Conservation (phyloP, 1,140 invertebrate genomes). For the Cydia amplana region DNA sequence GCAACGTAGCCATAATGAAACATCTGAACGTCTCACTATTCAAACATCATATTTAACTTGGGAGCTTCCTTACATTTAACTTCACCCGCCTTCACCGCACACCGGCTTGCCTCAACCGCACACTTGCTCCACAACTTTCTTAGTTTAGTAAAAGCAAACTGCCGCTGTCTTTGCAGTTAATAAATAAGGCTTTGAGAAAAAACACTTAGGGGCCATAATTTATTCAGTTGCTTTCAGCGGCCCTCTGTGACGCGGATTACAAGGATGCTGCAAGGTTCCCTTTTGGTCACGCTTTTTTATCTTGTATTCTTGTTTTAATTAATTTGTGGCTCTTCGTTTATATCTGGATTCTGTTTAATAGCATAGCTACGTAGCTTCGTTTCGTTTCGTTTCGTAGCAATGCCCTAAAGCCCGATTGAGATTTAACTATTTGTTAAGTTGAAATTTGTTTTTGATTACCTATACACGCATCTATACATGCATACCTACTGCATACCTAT, state of each 20-base stretch:
- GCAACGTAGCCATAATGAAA: neutral
- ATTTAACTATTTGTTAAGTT: too few relatives aligned
- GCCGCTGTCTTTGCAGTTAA: conserved; percentile 5
- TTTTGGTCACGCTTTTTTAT: neutral
- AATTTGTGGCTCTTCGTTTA: neutral
- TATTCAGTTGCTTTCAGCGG: conserved; percentile 20
- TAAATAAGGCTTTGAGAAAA: conserved; percentile 24
- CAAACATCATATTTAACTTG: neutral
- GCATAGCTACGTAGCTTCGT: too few relatives aligned
- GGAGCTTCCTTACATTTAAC: neutral
- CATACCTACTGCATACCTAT: too few relatives aligned
- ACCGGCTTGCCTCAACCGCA: neutral
- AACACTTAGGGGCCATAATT: conserved; percentile 26
- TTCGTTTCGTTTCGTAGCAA: too few relatives aligned
- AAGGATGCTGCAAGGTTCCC: neutral
- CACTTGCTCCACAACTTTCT: neutral
- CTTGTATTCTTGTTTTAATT: neutral
- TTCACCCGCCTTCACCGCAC: neutral
- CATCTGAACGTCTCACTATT: neutral
- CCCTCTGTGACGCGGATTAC: conserved; percentile 10
- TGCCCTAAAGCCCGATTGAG: too few relatives aligned
- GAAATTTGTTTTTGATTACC: too few relatives aligned
- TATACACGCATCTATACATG: too few relatives aligned
- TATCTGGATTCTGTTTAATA: too few relatives aligned
- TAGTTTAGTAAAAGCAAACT: neutral